A percentile compares a stretch with the other conserved stretches of the same genome.
Evolutionary conservation across 2,113 vertebrate species (phyloP).

Genomic region (Etheostoma cragini): DNA sequence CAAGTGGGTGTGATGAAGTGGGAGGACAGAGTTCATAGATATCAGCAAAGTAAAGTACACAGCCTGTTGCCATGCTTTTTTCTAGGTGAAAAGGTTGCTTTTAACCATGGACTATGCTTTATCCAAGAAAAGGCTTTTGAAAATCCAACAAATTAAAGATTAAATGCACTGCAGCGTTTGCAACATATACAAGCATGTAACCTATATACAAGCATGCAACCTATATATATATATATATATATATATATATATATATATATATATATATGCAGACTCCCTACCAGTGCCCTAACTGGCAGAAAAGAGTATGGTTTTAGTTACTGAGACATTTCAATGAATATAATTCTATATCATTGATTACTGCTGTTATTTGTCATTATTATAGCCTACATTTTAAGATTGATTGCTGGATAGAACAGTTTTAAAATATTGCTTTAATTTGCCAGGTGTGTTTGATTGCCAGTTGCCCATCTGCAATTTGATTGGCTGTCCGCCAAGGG

Average conservation of each 20-base stretch:
- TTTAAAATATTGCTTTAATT: too few relatives aligned
- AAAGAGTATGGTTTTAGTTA: not conserved
- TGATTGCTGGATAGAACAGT: too few relatives aligned
- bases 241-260: too few relatives aligned
- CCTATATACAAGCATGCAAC: too few relatives aligned
- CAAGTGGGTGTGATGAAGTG: slow-evolving; percentile 57
- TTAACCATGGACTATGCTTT: not conserved
- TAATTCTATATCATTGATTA: too few relatives aligned
- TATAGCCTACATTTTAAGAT: too few relatives aligned
- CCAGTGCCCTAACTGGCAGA: not conserved
- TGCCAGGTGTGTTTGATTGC: not conserved
- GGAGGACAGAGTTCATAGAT: slow-evolving; percentile 42
- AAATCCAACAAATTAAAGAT: not conserved
- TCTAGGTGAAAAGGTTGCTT: slow-evolving; percentile 17
- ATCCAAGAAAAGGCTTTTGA: not conserved
- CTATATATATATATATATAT: too few relatives aligned
- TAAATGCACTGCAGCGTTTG: not conserved
- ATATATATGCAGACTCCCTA: not conserved
- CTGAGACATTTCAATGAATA: too few relatives aligned
- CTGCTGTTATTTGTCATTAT: too few relatives aligned
- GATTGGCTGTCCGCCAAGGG: not conserved
- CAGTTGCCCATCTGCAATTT: not conserved
- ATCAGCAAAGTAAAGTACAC: slow-evolving; percentile 19
- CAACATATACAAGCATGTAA: not conserved
- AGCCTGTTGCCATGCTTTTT: not conserved